A percentile compares a stretch with the other conserved stretches of the same genome.
Evolutionary conservation across 2,797 vertebrate genomes (phyloP).

Genomic region (Triplophysa bombifrons): DNA sequence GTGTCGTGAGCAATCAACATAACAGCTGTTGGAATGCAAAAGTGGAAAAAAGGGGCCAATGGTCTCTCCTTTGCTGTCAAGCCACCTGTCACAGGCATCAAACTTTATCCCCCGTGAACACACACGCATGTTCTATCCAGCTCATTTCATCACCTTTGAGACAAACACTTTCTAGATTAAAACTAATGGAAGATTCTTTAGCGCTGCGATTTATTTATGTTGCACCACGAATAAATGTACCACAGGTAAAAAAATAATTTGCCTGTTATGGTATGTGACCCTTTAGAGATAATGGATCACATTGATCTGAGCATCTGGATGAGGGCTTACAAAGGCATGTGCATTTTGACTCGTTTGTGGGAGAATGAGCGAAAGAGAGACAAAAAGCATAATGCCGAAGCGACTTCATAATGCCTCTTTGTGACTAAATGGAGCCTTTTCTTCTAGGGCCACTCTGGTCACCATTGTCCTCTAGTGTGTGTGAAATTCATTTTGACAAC

Average conservation of each 20-base stretch:
- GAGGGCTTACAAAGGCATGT: slow-evolving; percentile 37
- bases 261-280: background rate
- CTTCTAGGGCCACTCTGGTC: slow-evolving; percentile 67
- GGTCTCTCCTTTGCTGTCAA: slow-evolving; percentile 41
- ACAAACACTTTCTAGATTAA: slow-evolving; percentile 20
- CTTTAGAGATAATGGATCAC: slow-evolving; percentile 13
- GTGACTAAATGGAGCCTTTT: slow-evolving; percentile 70
- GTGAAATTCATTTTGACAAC: slow-evolving; percentile 98
- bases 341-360: slow-evolving; percentile 26
- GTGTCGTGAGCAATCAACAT: slow-evolving; percentile 22
- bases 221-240: slow-evolving; percentile 5
- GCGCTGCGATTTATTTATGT: background rate
- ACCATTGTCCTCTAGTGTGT: slow-evolving; percentile 72
- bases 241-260: background rate
- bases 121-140: slow-evolving; percentile 13
- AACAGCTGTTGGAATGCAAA: slow-evolving; percentile 48
- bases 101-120: slow-evolving; percentile 13
- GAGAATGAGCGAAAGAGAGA: slow-evolving; percentile 26
- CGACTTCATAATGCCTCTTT: slow-evolving; percentile 77
- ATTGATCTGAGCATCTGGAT: slow-evolving; percentile 46
- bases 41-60: slow-evolving; percentile 24
- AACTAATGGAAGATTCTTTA: background rate
- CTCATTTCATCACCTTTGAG: slow-evolving; percentile 27
- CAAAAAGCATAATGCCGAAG: slow-evolving; percentile 47
- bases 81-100: slow-evolving; percentile 55